Evolutionary conservation across 2,113 vertebrate genomes (phyloP).

Genomic region (Otocyon megalotis): DNA sequence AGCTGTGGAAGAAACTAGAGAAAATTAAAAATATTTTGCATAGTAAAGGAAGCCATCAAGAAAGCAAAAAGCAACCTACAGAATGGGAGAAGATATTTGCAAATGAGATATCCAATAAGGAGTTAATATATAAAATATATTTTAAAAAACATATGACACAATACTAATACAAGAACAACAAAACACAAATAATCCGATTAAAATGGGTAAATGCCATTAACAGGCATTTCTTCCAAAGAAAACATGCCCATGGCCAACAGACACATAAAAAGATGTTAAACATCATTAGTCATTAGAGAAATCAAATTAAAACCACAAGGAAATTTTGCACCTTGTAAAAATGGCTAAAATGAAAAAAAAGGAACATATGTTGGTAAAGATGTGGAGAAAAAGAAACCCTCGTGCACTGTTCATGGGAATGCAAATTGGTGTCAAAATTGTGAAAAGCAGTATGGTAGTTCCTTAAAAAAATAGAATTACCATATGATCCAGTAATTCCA

Average conservation of each 20-base stretch:
- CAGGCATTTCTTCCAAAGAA: background rate
- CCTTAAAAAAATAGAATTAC: background rate
- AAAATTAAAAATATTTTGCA: background rate
- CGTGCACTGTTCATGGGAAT: background rate
- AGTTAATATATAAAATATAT: background rate
- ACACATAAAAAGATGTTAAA: background rate
- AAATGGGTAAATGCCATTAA: background rate
- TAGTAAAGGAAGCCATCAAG: background rate
- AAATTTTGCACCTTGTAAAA: background rate
- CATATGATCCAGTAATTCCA: background rate
- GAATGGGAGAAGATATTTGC: background rate
- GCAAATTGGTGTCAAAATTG: background rate
- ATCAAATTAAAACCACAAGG: background rate
- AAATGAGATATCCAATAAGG: background rate
- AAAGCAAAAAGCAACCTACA: background rate
- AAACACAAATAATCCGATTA: background rate
- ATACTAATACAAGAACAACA: background rate
- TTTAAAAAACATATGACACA: too few species aligned
- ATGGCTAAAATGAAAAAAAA: background rate
- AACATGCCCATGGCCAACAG: background rate
- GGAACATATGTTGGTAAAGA: background rate
- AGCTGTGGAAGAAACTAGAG: background rate
- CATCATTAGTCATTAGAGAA: background rate
- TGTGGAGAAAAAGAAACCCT: background rate
- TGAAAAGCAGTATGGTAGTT: background rate